phyloP scores from a whole-genome alignment of 2,888 invertebrate species.

The Agrotis ipsilon region DNA sequence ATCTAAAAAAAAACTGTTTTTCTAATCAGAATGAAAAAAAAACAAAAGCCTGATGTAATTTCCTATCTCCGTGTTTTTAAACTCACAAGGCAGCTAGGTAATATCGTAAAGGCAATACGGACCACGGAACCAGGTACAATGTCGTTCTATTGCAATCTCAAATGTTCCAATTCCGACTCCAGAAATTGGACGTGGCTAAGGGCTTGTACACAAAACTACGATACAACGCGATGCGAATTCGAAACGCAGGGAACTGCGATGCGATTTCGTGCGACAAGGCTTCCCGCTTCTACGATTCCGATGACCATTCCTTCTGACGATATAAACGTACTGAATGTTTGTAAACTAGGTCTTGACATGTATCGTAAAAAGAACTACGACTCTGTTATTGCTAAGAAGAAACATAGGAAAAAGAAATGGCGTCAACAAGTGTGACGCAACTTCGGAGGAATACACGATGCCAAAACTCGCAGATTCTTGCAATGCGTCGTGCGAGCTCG shows the following conservation, averaged over 20 bases:
- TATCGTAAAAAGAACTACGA: no score
- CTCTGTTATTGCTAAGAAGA: no score
- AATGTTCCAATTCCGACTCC: conserved; percentile 35
- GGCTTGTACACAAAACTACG: background rate
- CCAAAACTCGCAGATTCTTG: no score
- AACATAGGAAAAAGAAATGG: no score
- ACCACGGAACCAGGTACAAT: conserved; percentile 30
- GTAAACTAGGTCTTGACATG: no score
- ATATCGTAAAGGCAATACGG: conserved; percentile 48
- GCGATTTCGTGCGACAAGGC: background rate
- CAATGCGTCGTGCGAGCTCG: no score
- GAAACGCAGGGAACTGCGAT: conserved; percentile 1
- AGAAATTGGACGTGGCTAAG: conserved; percentile 29
- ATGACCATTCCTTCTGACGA: no score
- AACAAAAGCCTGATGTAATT: conserved; percentile 26
- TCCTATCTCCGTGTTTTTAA: conserved; percentile 22
- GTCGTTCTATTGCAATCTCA: conserved; percentile 18
- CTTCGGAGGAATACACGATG: no score
- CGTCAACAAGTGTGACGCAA: no score
- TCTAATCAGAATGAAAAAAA: conserved; percentile 38
- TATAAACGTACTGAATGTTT: no score
- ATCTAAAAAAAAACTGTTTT: conserved; percentile 32
- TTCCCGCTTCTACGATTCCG: no score
- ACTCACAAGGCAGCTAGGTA: conserved; percentile 20
- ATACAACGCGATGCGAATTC: background rate